Evolutionary conservation across 2,797 vertebrate species (phyloP).

Genomic region (Triplophysa bombifrons): DNA sequence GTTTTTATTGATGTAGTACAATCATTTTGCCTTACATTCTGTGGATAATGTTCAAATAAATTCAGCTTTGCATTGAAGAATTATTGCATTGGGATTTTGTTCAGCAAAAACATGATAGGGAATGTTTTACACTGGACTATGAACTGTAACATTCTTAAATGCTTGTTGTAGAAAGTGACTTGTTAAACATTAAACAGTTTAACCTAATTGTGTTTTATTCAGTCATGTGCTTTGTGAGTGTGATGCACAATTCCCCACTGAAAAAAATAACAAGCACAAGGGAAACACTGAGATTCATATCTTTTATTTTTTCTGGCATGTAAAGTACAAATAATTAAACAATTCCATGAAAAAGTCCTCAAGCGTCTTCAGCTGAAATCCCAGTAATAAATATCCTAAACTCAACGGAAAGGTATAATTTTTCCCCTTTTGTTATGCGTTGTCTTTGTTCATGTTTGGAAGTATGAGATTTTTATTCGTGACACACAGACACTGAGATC

Average conservation of each 20-base stretch:
- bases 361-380: slow-evolving; percentile 94
- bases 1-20: slow-evolving; percentile 36
- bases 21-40: slow-evolving; percentile 66
- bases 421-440: slow-evolving; percentile 77
- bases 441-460: slow-evolving; percentile 83
- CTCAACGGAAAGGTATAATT: slow-evolving; percentile 88
- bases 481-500: slow-evolving; percentile 67
- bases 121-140: slow-evolving; percentile 27
- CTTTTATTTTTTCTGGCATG: slow-evolving; percentile 94
- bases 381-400: slow-evolving; percentile 95
- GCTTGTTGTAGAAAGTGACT: neutral
- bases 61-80: slow-evolving; percentile 47
- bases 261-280: slow-evolving; percentile 40
- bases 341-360: slow-evolving; percentile 98
- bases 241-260: neutral
- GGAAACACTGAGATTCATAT: slow-evolving; percentile 83
- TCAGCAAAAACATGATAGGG: neutral
- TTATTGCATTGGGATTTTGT: neutral
- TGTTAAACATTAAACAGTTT: neutral
- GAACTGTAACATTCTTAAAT: slow-evolving; percentile 12
- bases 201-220: neutral
- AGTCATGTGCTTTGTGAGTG: neutral
- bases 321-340: slow-evolving; percentile 99
- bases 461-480: slow-evolving; percentile 79
- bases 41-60: slow-evolving; percentile 69